Conservation (phyloP, 2,113 vertebrate species). For the Merops nubicus region DNA sequence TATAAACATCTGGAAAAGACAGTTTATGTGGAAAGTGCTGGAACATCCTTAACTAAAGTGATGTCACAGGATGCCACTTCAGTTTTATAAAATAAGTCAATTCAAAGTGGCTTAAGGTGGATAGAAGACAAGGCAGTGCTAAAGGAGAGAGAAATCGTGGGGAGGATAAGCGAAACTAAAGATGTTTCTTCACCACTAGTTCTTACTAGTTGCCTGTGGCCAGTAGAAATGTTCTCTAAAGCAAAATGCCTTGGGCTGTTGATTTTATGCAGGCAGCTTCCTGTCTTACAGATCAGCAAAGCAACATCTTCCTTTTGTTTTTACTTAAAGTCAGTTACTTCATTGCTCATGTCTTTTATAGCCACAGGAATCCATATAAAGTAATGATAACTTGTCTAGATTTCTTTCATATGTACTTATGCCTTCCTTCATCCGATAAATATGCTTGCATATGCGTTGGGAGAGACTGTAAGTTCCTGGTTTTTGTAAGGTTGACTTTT, state of each 20-base stretch:
- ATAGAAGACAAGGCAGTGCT: neutral
- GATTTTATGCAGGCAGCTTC: conserved; percentile 4
- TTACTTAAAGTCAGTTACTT: neutral
- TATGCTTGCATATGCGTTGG: neutral
- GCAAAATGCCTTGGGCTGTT: neutral
- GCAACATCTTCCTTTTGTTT: neutral
- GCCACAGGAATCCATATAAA: neutral
- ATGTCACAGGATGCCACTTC: neutral
- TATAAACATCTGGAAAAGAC: neutral
- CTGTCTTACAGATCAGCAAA: neutral
- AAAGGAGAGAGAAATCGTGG: neutral
- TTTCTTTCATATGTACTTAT: neutral
- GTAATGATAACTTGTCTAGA: neutral
- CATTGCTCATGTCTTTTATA: neutral
- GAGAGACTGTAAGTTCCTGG: neutral
- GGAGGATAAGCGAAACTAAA: neutral
- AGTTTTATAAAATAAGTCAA: neutral
- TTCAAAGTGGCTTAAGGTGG: neutral
- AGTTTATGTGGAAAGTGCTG: neutral
- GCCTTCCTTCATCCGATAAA: neutral
- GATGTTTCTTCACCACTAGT: neutral
- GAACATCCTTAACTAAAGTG: neutral
- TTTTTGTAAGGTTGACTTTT: conserved; percentile 4
- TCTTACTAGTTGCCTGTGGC: conserved; percentile 1
- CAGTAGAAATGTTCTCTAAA: neutral